Percentiles rank a stretch among this genome's conserved stretches.
These are phyloP conservation scores for Prosopocoilus inquinatus DNA, from an alignment of 2,888 invertebrate species.

Conservation along the genomic window DNA sequence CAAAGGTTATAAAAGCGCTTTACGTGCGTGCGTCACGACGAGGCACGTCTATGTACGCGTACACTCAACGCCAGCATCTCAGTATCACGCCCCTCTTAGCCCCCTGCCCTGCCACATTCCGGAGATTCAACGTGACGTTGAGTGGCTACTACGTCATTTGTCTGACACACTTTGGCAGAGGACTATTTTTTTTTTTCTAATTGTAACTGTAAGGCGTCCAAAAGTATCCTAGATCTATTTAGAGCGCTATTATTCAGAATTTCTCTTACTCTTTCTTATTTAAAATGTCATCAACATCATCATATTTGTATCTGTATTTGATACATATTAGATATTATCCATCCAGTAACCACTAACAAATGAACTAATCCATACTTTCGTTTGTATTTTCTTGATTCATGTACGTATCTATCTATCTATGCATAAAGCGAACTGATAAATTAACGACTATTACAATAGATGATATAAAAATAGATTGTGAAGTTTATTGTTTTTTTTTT, in stretches of 20 bases:
- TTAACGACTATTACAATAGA: background rate
- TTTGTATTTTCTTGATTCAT: too few species aligned
- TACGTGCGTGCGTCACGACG: background rate
- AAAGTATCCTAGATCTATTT: background rate
- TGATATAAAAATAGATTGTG: background rate
- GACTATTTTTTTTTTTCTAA: conserved; percentile 1
- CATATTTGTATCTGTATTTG: too few species aligned
- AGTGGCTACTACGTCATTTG: conserved; percentile 13
- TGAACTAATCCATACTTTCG: too few species aligned
- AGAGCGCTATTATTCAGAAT: too few species aligned
- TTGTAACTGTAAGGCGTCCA: background rate
- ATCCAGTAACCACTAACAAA: too few species aligned
- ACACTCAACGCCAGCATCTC: background rate
- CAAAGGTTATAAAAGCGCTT: background rate
- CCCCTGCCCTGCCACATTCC: background rate
- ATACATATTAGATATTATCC: too few species aligned
- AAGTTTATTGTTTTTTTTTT: conserved; percentile 22
- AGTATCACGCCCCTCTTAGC: background rate
- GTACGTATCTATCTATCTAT: too few species aligned
- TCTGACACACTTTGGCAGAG: conserved; percentile 15
- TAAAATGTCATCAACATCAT: too few species aligned
- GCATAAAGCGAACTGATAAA: background rate
- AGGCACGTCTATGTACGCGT: background rate
- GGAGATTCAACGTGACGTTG: conserved; percentile 13
- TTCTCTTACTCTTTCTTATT: too few species aligned